Evolutionary conservation across 2,888 invertebrate genomes (phyloP), one percentile per base, ranked within the genome.

Genomic region (Microctonus brassicae): DNA sequence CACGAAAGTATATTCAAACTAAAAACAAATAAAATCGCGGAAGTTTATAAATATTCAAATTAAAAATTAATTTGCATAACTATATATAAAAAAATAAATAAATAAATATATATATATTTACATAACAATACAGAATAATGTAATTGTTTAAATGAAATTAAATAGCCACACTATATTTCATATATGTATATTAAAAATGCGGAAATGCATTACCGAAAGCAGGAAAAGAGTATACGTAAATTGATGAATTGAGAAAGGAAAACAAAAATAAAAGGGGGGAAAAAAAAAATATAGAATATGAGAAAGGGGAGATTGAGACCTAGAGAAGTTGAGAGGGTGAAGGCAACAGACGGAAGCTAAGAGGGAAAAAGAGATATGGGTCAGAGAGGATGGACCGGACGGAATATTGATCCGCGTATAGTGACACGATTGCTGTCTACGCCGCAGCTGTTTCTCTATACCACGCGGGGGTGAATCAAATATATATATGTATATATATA

Each of bases 341-440:
- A 57, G 53, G 64, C 33, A 36, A 13, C 36, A 29, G 55, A 34
- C 64, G 47, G 68, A 47, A 73, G 55, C 62, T 65, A 63, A 64
- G 63, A 70, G 66, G 39, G 65, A 68, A 69, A 58, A 67, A 70
- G 82, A 84, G 83, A 84, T 84, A 85, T 85, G 82, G 85, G 85
- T 86, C 85, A 84, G 85, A 47, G 47, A 83, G 85, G 83, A 86
- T 86, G 85, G 85, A 86, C 85, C 85, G 83, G 84, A 83, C 85
- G 85, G 83, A 85, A 86, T 86, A 86, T 86, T 86, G 85, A 86
- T 86, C 85, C 85, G 70, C 69, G 81, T 76, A 81, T 80, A 81
- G 66, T 72, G 55, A 70, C 68, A 74, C 71, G 75, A 77, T 76
- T 75, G 77, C 74, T 73, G 73, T 73, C 75, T 73, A 53, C 69